Conservation (phyloP, 2,113 vertebrate genomes). For the Menidia beryllina region DNA sequence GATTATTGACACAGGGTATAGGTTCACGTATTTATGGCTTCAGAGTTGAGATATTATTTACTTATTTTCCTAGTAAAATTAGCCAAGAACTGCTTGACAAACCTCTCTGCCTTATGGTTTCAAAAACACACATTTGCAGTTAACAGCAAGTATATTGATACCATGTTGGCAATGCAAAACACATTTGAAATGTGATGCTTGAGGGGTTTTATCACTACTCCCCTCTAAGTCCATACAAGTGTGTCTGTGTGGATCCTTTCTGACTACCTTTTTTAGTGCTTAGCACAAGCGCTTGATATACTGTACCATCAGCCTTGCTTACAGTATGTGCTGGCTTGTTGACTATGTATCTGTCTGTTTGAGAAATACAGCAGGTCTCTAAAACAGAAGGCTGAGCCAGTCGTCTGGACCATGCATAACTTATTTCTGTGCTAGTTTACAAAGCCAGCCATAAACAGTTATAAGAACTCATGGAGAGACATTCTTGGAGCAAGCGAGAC, state of each 20-base stretch:
- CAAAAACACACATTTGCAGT: not conserved
- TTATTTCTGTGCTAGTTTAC: constrained; percentile 69
- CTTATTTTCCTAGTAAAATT: constrained; percentile 16
- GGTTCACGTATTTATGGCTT: constrained; percentile 11
- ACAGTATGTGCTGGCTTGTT: constrained; percentile 40
- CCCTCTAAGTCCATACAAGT: not conserved
- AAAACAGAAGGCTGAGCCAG: constrained; percentile 41
- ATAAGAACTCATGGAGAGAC: constrained; percentile 65
- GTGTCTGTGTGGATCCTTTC: constrained; percentile 14
- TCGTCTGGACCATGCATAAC: constrained; percentile 40
- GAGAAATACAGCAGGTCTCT: constrained; percentile 54
- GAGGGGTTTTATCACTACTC: constrained; percentile 20
- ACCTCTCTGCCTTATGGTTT: not conserved
- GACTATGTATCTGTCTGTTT: constrained; percentile 49
- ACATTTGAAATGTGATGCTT: constrained; percentile 2
- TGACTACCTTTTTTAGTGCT: constrained; percentile 26
- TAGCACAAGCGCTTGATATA: constrained; percentile 50
- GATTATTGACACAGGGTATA: constrained; percentile 5
- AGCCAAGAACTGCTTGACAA: not conserved
- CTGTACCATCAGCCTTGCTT: constrained; percentile 43
- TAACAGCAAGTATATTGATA: not conserved
- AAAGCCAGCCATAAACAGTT: constrained; percentile 76
- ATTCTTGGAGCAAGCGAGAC: constrained; percentile 24
- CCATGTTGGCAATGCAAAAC: not conserved
- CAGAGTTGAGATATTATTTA: constrained; percentile 20